Percentiles rank a stretch among this genome's conserved stretches.
These are phyloP conservation scores for Anastrepha obliqua DNA, from an alignment of 1,140 invertebrate genomes.

Conservation along the genomic window DNA sequence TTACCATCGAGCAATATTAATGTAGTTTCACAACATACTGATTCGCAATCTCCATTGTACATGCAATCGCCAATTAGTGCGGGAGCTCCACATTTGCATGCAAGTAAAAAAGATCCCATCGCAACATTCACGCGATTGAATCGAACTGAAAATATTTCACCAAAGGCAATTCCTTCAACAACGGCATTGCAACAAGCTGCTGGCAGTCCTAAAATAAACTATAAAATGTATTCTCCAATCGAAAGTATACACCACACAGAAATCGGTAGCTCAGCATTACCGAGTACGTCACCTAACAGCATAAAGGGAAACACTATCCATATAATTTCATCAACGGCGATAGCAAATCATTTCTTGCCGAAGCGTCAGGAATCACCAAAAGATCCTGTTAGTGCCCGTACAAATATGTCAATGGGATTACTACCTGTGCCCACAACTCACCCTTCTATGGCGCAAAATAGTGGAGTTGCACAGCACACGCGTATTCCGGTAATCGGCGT, in stretches of 20 bases:
- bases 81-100: neutral
- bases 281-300: constrained; percentile 29
- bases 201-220: constrained; percentile 31
- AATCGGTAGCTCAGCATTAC: neutral
- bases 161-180: constrained; percentile 35
- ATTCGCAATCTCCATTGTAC: constrained; percentile 47
- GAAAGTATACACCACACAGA: constrained; percentile 25
- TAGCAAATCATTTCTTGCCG: constrained; percentile 20
- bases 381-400: constrained; percentile 47
- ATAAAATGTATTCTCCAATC: constrained; percentile 28
- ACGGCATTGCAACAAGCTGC: neutral
- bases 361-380: constrained; percentile 38
- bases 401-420: constrained; percentile 55
- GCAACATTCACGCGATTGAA: constrained; percentile 52
- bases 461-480: neutral
- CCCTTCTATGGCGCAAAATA: constrained; percentile 20
- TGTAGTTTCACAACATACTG: neutral
- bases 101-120: constrained; percentile 52
- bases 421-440: constrained; percentile 29
- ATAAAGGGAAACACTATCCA: constrained; percentile 30
- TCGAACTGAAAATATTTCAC: constrained; percentile 34
- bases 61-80: constrained; percentile 22
- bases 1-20: constrained; percentile 10
- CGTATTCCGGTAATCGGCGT: constrained; percentile 53
- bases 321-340: constrained; percentile 15